These are phyloP conservation scores for Pangasianodon hypophthalmus DNA, from an alignment of 2,113 vertebrate genomes.

Conservation along the genomic window DNA sequence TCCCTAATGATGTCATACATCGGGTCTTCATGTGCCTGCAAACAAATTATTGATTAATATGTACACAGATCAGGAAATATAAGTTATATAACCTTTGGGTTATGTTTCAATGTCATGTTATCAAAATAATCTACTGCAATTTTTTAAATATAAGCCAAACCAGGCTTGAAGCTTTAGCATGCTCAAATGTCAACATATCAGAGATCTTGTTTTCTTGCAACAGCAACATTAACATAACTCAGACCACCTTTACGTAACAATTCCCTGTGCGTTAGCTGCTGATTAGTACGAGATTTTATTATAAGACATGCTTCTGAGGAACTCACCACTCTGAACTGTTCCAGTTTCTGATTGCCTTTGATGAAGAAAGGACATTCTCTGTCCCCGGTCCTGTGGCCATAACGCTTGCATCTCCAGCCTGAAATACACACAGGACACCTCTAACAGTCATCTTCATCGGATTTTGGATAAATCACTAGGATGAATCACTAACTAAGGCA, in stretches of 20 bases:
- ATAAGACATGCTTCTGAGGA: neutral
- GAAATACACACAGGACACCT: conserved; percentile 41
- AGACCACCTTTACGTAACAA: neutral
- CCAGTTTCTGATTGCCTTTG: conserved; percentile 97
- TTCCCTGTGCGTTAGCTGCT: neutral
- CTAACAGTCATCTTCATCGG: neutral
- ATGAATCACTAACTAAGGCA: neutral
- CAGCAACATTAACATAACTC: neutral
- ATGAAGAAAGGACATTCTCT: conserved; percentile 96
- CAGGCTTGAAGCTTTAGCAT: neutral
- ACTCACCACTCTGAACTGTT: conserved; percentile 98
- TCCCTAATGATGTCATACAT: conserved; percentile 94
- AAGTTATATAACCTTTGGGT: neutral
- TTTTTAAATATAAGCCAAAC: neutral
- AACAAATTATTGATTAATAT: neutral
- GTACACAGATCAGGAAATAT: neutral
- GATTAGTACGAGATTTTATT: neutral
- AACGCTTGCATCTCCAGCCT: conserved; percentile 97
- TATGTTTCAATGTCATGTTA: neutral
- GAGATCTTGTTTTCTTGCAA: neutral
- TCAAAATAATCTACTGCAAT: neutral
- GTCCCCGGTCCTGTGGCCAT: conserved; percentile 95
- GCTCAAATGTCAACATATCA: neutral
- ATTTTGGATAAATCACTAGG: neutral
- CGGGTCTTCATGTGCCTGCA: conserved; percentile 93